Evolutionary conservation across 2,888 invertebrate species (phyloP).

Genomic region (Onchidella celtica): DNA sequence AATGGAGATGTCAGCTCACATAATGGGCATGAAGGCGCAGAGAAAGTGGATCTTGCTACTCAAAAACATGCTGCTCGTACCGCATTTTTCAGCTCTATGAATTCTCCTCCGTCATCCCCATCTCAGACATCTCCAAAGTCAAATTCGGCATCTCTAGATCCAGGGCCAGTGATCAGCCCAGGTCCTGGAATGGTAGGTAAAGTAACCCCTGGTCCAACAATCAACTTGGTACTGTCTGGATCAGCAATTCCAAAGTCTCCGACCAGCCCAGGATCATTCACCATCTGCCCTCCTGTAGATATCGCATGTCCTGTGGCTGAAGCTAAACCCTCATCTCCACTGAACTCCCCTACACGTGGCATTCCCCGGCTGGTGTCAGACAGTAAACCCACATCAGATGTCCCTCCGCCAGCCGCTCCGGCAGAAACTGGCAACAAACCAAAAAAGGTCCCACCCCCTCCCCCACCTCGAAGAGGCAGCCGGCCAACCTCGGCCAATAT

Average conservation of each 20-base stretch:
- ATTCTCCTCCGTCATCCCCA: slow-evolving; percentile 64
- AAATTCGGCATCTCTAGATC: slow-evolving; percentile 34
- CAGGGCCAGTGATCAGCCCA: slow-evolving; percentile 23
- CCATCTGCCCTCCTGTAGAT: slow-evolving; percentile 29
- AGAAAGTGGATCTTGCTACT: slow-evolving; percentile 33
- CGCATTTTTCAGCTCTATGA: slow-evolving; percentile 69
- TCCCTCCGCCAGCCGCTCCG: not conserved
- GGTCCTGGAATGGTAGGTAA: slow-evolving; percentile 52
- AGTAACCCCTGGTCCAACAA: slow-evolving; percentile 51
- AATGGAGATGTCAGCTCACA: not conserved
- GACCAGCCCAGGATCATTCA: slow-evolving; percentile 35
- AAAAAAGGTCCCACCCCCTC: slow-evolving; percentile 77
- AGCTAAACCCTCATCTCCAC: not conserved
- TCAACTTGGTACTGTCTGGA: slow-evolving; percentile 36
- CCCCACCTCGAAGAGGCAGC: slow-evolving; percentile 75
- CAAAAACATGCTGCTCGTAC: slow-evolving; percentile 66
- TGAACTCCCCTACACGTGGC: slow-evolving; percentile 21
- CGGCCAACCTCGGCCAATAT: slow-evolving; percentile 42
- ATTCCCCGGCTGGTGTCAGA: not conserved
- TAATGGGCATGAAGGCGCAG: slow-evolving; percentile 36
- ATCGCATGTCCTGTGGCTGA: not conserved
- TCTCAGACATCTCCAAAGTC: slow-evolving; percentile 33
- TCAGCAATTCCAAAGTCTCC: slow-evolving; percentile 35
- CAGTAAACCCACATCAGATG: not conserved
- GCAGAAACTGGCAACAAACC: slow-evolving; percentile 53